A percentile compares a stretch with the other conserved stretches of the same genome.
phyloP scores from a whole-genome alignment of 2,797 vertebrate species.

The Channallabes apus region DNA sequence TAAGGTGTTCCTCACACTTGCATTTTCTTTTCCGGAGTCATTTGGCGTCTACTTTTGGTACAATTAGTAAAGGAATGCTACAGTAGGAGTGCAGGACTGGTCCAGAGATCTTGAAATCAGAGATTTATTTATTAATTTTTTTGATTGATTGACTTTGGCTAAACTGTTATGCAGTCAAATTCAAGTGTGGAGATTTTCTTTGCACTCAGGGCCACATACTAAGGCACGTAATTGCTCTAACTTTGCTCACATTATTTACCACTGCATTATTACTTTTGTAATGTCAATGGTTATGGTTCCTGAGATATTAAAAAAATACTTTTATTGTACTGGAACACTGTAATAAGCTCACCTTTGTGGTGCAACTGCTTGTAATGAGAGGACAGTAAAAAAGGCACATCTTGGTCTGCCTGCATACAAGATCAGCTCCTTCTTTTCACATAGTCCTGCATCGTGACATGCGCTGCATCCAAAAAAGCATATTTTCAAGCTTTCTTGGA shows the following conservation, averaged over 20 bases:
- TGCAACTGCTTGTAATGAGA: not conserved
- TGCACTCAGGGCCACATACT: not conserved
- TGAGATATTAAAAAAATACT: not conserved
- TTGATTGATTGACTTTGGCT: too few relatives aligned
- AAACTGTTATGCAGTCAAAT: not conserved
- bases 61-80: not conserved
- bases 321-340: not conserved
- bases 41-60: not conserved
- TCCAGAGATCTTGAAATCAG: not conserved
- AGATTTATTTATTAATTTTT: too few relatives aligned
- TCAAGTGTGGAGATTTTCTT: not conserved
- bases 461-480: not conserved
- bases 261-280: not conserved
- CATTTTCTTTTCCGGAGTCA: not conserved
- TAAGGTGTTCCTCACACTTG: not conserved
- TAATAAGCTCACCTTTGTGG: not conserved
- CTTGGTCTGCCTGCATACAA: not conserved
- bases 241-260: not conserved
- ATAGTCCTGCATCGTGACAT: not conserved
- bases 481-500: not conserved
- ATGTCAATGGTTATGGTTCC: not conserved
- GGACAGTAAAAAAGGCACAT: not conserved
- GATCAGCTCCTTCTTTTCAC: constrained; percentile 15
- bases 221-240: not conserved
- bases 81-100: not conserved